A percentile compares a stretch with the other conserved stretches of the same genome.
Evolutionary conservation across 2,797 vertebrate genomes (phyloP).

Genomic region (Notolepis coatsorum): DNA sequence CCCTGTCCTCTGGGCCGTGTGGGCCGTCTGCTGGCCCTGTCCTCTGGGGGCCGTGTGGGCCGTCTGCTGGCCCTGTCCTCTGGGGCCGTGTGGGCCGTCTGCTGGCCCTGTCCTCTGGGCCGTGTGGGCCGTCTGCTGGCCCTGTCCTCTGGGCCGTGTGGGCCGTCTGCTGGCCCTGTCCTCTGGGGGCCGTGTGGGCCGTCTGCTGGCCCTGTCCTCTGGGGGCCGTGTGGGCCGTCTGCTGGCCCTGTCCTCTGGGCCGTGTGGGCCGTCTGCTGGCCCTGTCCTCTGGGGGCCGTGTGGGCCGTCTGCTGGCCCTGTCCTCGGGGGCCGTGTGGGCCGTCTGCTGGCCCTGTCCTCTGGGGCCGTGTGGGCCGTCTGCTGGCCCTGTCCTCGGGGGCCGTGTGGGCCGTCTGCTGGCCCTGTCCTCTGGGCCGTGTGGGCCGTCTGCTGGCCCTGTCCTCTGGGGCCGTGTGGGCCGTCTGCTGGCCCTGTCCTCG

Average conservation of each 20-base stretch:
- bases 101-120: slow-evolving; percentile 31
- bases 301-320: slow-evolving; percentile 31
- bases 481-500: no score
- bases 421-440: no score
- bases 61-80: no score
- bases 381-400: slow-evolving; percentile 32
- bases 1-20: no score
- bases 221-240: slow-evolving; percentile 42
- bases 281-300: no score
- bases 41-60: slow-evolving; percentile 39
- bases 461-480: slow-evolving; percentile 39
- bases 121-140: no score
- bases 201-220: no score
- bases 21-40: slow-evolving; percentile 35
- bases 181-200: slow-evolving; percentile 38
- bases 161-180: slow-evolving; percentile 37
- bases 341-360: no score
- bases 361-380: slow-evolving; percentile 42
- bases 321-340: slow-evolving; percentile 42
- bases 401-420: no score
- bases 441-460: slow-evolving; percentile 35
- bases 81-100: slow-evolving; percentile 42
- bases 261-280: no score
- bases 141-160: no score
- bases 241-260: slow-evolving; percentile 31